Conservation (phyloP, 1,140 invertebrate genomes). For the Macrocentrus cingulum region DNA sequence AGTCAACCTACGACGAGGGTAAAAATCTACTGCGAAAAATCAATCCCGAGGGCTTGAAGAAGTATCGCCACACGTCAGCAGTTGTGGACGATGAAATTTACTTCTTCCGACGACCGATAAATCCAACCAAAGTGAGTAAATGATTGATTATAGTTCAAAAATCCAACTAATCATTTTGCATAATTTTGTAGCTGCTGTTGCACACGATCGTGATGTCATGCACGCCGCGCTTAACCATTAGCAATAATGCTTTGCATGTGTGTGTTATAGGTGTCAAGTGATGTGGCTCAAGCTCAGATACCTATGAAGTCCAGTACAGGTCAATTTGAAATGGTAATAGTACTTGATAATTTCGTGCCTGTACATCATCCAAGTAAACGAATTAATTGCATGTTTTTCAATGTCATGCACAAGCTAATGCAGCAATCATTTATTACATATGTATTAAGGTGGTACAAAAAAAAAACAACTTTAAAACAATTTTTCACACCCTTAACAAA, state of each 20-base stretch:
- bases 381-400: conserved; percentile 2
- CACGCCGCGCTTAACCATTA: conserved; percentile 1
- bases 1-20: conserved; percentile 89
- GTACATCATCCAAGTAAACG: background rate
- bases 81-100: conserved; percentile 94
- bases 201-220: conserved; percentile 27
- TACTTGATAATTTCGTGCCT: no score
- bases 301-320: conserved; percentile 54
- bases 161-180: background rate
- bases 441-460: no score
- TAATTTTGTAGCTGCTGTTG: conserved; percentile 17
- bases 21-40: conserved; percentile 79
- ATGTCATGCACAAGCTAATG: conserved; percentile 33
- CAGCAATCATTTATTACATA: conserved; percentile 26
- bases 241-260: conserved; percentile 40
- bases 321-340: conserved; percentile 60
- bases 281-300: conserved; percentile 56
- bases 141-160: background rate
- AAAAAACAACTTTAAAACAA: no score
- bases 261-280: conserved; percentile 58
- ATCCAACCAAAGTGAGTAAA: conserved; percentile 70
- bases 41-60: conserved; percentile 73
- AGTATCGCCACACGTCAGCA: conserved; percentile 76
- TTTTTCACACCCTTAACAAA: no score
- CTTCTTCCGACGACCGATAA: conserved; percentile 77